Evolutionary conservation across 1,140 invertebrate genomes (phyloP).

Genomic region (Mylabris phalerata): DNA sequence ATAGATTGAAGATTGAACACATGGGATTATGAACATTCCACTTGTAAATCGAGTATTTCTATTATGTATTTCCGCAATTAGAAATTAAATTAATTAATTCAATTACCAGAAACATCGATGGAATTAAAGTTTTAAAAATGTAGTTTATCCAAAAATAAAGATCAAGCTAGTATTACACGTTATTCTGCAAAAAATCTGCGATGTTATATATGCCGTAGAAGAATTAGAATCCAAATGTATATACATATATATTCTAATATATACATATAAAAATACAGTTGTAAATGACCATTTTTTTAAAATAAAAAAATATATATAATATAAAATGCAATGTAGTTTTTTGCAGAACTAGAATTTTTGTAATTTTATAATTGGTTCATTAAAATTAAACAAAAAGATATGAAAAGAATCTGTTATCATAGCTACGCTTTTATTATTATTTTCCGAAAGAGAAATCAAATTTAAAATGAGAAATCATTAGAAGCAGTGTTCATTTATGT

Average conservation of each 20-base stretch:
- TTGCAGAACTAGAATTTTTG: constrained; percentile 19
- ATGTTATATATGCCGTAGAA: neutral
- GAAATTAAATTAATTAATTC: constrained; percentile 7
- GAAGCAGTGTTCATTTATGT: constrained; percentile 17
- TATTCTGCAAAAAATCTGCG: neutral
- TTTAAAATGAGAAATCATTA: constrained; percentile 10
- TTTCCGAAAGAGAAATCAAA: neutral
- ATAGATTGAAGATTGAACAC: constrained; percentile 6
- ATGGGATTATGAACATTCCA: neutral
- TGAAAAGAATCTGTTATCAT: neutral
- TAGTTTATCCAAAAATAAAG: constrained; percentile 6
- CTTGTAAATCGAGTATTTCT: neutral
- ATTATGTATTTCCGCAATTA: constrained; percentile 7
- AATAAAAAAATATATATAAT: too few relatives aligned
- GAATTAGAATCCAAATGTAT: constrained; percentile 1
- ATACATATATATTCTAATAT: constrained; percentile 9
- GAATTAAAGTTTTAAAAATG: too few relatives aligned
- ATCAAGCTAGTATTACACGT: constrained; percentile 8
- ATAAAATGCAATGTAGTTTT: constrained; percentile 19
- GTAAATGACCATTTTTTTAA: constrained; percentile 11
- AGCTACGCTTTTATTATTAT: constrained; percentile 10
- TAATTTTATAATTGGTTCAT: constrained; percentile 23
- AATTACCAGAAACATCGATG: neutral
- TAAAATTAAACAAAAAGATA: constrained; percentile 5
- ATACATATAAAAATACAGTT: constrained; percentile 17